These are phyloP conservation scores for Saguinus imperator DNA, from an alignment of 2,113 vertebrate genomes.

Conservation along the genomic window DNA sequence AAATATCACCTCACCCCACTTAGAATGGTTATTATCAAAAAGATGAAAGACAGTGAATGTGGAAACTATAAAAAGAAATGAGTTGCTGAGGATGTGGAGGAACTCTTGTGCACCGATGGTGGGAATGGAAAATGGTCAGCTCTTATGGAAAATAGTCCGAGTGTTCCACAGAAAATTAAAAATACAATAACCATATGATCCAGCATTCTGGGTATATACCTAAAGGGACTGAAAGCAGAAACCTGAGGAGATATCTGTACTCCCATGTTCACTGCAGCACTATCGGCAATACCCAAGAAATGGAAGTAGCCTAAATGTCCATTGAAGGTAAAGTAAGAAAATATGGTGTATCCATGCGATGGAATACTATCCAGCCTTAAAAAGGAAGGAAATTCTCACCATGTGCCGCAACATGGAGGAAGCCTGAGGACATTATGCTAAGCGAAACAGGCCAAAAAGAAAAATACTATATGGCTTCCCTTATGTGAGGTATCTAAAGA, in stretches of 20 bases:
- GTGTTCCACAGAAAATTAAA: neutral
- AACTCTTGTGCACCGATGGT: neutral
- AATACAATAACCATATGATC: neutral
- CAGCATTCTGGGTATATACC: neutral
- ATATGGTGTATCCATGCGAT: neutral
- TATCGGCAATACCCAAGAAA: neutral
- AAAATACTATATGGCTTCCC: neutral
- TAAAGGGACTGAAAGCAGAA: neutral
- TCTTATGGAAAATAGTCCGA: neutral
- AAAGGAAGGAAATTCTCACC: neutral
- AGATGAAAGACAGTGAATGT: too few relatives aligned
- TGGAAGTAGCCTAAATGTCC: neutral
- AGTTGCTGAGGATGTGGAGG: neutral
- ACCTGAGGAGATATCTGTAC: neutral
- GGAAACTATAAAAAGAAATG: neutral
- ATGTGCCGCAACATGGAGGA: neutral
- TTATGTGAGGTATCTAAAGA: neutral
- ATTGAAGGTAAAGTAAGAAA: neutral
- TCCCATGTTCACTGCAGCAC: neutral
- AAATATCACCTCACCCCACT: too few relatives aligned
- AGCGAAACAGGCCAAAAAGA: neutral
- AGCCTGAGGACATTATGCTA: neutral
- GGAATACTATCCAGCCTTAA: neutral
- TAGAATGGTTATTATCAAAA: neutral
- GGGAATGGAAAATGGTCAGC: neutral